Percentiles rank a stretch among this genome's conserved stretches.
These are phyloP conservation scores for Nesogale talazaci DNA, from an alignment of 2,113 vertebrate genomes.

Conservation along the genomic window DNA sequence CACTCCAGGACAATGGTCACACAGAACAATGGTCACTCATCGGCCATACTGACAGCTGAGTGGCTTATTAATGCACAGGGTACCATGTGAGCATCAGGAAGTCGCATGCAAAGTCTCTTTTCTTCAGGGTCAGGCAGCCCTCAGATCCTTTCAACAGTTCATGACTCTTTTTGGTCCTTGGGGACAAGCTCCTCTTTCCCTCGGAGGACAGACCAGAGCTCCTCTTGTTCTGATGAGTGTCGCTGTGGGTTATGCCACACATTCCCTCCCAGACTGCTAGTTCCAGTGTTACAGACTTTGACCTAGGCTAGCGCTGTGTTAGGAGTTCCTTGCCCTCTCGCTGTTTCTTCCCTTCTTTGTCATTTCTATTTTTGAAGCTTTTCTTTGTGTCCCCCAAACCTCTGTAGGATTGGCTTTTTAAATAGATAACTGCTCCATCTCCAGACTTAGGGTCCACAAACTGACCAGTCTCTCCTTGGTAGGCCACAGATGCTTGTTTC, in stretches of 20 bases:
- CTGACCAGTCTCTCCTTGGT: no score
- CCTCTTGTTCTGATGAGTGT: neutral
- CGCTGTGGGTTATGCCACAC: neutral
- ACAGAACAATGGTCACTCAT: neutral
- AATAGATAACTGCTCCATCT: neutral
- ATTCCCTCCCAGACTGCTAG: neutral
- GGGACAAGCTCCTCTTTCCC: no score
- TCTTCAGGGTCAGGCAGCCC: neutral
- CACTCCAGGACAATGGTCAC: neutral
- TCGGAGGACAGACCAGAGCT: no score
- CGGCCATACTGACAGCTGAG: neutral
- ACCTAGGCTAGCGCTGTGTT: neutral
- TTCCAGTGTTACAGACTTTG: neutral
- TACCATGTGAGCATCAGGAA: neutral
- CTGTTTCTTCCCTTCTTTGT: neutral
- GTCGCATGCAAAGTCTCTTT: neutral
- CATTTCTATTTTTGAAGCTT: neutral
- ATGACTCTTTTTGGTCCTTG: neutral
- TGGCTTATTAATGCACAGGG: neutral
- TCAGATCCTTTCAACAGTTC: neutral
- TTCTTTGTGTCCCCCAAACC: neutral
- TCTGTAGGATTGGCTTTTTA: neutral
- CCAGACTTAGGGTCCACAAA: no score
- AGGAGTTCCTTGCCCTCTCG: neutral
- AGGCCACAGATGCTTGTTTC: no score